Evolutionary conservation across 2,888 invertebrate species (phyloP), one percentile per base, ranked within the genome.

Genomic region (Platerodrilus igneus): DNA sequence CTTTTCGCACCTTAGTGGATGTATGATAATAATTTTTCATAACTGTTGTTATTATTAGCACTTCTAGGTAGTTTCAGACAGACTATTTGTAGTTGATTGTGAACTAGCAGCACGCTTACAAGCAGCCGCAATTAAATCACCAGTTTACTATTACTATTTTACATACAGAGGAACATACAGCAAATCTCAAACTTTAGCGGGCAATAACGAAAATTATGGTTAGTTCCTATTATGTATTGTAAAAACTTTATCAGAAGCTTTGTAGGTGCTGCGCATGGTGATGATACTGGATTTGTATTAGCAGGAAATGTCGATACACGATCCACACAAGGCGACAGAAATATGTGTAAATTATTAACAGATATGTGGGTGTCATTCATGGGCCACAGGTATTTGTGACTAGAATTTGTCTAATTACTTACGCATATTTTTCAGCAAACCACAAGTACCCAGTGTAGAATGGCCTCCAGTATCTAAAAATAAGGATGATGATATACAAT

Each of bases 61-160:
- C 23, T 53, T 55, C 28, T 62, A 79, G 69, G 74, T 84, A 53
- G 68, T 82, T 1, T 72, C 81, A 0, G 85, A 86, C 61, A 67
- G 83, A 6, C 63, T 81, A 1, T 85, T 84, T 57, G 64, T 71
- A 0, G 70, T 65, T 2, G 79, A 77, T 19, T 75, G 78, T 0
- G 77, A 79, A 26, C 73, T 72, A 44, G 67, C 78, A n/a, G 75
- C 79, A 0, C 73, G 74, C 48, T 53, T 79, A 28, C 81, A 82
- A 55, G 75, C 79, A 0, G 56, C 65, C 9, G 67, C 66, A 22
- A 73, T 74, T 1, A 67, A 70, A 8, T 75, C 76, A 45, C 78
- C 83, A 0, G 75, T 80, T 2, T 81, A 78, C 65, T 69, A 77
- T 41, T 84, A 83, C 58, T 70, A 76, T n/a, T 86, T 78, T 59